Percentiles rank a stretch among this genome's conserved stretches.
phyloP scores from a whole-genome alignment of 92 coral and sea anemone species.

The Ricordea florida region DNA sequence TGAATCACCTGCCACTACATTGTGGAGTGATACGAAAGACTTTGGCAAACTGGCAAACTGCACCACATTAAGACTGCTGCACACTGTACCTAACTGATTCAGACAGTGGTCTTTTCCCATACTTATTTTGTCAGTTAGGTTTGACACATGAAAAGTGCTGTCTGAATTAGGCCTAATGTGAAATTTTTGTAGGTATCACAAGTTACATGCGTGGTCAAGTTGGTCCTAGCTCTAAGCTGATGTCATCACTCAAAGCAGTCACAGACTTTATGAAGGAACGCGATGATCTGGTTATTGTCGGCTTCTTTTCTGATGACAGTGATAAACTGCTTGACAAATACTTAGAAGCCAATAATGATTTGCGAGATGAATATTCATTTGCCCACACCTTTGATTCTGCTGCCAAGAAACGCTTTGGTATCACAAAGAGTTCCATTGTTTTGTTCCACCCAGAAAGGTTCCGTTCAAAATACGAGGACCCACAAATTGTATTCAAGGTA shows the following conservation, averaged over 20 bases:
- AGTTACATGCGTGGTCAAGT: slow-evolving; percentile 90
- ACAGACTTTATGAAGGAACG: slow-evolving; percentile 86
- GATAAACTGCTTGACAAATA: slow-evolving; percentile 81
- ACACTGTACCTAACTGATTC: too few relatives aligned
- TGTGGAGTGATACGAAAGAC: too few relatives aligned
- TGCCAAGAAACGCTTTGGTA: slow-evolving; percentile 83
- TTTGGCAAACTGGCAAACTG: too few relatives aligned
- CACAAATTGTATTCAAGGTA: slow-evolving; percentile 85
- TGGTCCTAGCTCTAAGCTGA: slow-evolving; percentile 92
- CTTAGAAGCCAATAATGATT: slow-evolving; percentile 92
- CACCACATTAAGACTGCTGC: too few relatives aligned
- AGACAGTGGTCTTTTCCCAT: too few relatives aligned
- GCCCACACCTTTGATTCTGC: slow-evolving; percentile 93
- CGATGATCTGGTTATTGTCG: slow-evolving; percentile 83
- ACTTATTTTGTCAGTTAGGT: too few relatives aligned
- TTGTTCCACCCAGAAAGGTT: slow-evolving; percentile 90
- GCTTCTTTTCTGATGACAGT: slow-evolving; percentile 80
- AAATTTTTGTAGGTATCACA: slow-evolving; percentile 57
- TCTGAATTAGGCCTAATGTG: too few relatives aligned
- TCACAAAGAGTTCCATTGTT: slow-evolving; percentile 81
- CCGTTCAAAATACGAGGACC: slow-evolving; percentile 88
- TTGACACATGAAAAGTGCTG: too few relatives aligned
- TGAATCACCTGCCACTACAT: too few relatives aligned
- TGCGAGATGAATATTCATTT: slow-evolving; percentile 88
- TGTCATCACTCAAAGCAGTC: slow-evolving; percentile 80